phyloP scores from a whole-genome alignment of 2,888 invertebrate species.

The Lobophora halterata region DNA sequence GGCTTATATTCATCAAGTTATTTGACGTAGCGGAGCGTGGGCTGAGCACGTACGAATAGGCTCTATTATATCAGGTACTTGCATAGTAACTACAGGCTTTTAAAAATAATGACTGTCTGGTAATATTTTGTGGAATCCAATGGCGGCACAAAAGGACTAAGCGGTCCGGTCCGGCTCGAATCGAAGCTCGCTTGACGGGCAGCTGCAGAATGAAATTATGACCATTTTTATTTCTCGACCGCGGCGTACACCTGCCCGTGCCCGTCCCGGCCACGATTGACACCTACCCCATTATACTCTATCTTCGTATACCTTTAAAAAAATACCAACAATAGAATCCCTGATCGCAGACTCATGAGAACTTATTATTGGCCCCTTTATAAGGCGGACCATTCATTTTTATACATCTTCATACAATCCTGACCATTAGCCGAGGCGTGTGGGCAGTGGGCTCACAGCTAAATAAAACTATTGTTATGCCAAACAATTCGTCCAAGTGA shows the following conservation, averaged over 20 bases:
- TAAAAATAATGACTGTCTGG: conserved; percentile 64
- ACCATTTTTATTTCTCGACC: conserved; percentile 69
- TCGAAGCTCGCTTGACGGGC: conserved; percentile 72
- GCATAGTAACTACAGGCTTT: conserved; percentile 39
- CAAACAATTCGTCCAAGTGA: conserved; percentile 76
- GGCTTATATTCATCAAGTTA: conserved; percentile 25
- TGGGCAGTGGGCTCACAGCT: conserved; percentile 76
- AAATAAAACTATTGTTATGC: conserved; percentile 78
- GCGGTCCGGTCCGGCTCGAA: conserved; percentile 52
- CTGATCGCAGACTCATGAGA: conserved; percentile 73
- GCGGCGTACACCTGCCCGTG: conserved; percentile 66
- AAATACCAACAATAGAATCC: conserved; percentile 67
- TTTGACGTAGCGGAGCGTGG: conserved; percentile 16
- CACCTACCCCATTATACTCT: conserved; percentile 75
- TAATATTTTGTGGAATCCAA: conserved; percentile 63
- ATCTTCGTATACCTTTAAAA: conserved; percentile 57
- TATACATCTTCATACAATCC: conserved; percentile 76
- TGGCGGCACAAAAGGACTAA: conserved; percentile 63
- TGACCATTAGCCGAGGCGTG: conserved; percentile 76
- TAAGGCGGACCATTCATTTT: conserved; percentile 71
- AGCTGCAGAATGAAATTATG: conserved; percentile 79
- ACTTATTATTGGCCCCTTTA: conserved; percentile 77
- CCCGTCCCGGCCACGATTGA: conserved; percentile 66
- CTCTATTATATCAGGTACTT: conserved; percentile 42
- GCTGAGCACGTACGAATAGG: conserved; percentile 40